Evolutionary conservation across 1,140 invertebrate species (phyloP).

Genomic region (Drosophila sechellia): DNA sequence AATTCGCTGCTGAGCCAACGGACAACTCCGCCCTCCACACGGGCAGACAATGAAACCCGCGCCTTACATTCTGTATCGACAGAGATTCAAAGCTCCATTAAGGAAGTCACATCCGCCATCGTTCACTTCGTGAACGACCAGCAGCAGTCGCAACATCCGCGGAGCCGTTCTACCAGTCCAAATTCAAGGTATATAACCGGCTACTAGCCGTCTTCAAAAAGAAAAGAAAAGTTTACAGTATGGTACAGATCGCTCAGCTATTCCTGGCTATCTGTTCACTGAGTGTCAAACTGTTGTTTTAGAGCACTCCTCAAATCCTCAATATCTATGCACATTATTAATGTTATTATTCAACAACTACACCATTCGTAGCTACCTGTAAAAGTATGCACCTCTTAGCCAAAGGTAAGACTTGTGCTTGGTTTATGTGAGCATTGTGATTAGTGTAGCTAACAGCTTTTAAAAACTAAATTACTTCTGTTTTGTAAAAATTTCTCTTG

Average conservation of each 20-base stretch:
- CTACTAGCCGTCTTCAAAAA: neutral
- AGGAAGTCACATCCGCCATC: slow-evolving; percentile 96
- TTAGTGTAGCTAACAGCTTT: too few relatives aligned
- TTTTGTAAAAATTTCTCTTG: too few relatives aligned
- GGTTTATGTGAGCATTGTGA: too few relatives aligned
- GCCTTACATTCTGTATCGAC: slow-evolving; percentile 86
- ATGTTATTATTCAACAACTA: neutral
- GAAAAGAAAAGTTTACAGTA: neutral
- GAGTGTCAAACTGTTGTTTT: neutral
- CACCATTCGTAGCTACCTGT: slow-evolving; percentile 6
- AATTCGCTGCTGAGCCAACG: slow-evolving; percentile 86
- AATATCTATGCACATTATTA: slow-evolving; percentile 6
- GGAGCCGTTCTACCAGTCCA: slow-evolving; percentile 84
- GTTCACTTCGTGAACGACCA: slow-evolving; percentile 94
- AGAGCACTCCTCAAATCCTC: neutral
- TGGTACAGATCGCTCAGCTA: neutral
- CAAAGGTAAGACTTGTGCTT: too few relatives aligned
- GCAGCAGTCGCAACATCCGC: slow-evolving; percentile 60
- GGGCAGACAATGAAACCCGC: slow-evolving; percentile 41
- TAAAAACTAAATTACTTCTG: too few relatives aligned
- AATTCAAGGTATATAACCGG: slow-evolving; percentile 78
- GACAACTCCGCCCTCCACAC: slow-evolving; percentile 69
- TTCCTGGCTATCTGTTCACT: neutral
- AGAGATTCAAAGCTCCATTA: slow-evolving; percentile 95
- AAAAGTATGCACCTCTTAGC: neutral